Base-by-base conservation (phyloP, 2,888 invertebrate genomes). In the Hirtodrosophila duncani region DNA sequence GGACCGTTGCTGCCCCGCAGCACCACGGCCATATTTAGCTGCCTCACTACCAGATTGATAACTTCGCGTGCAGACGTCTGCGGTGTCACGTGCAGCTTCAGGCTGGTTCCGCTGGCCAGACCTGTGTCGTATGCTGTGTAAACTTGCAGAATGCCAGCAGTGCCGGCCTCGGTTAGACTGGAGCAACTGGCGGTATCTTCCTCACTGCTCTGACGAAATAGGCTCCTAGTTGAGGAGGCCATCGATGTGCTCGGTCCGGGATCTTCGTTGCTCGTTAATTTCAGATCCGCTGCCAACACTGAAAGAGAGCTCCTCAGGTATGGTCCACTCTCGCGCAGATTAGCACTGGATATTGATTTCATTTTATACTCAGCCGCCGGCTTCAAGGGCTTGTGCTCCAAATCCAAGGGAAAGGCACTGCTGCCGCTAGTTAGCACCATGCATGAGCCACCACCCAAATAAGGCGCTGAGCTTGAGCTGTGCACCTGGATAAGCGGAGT, bases 41-140 rank as follows among this genome's bases (percentile, higher is more conserved):
- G 98, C 84, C 96, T 95, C 42, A 99, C 95, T 13, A 99, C 97
- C 58, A 98, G 89, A 87, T 97, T 95, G 58, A 99, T 95, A 42
- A 99, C 97, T 88, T 99, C 98, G 9, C 96, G 90, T 0, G 98
- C 96, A 0, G 97, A 95, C 0, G 99, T 99, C 68, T 94, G 91
- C 0, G 94, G 93, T 0, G 96, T 97, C 0, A 99, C 96, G 85
- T 97, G 97, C 2, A 99, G 88, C 79, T 97, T 96, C 21, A 99
- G 91, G 72, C 97, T 96, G 0, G 97, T 97, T 3, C 97, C 98
- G 56, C 92, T 92, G 1, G 97, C 95, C 65, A 99, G 88, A 5
- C 98, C 98, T 0, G 97, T 97, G 68, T 98, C 95, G 86, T 98
- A 99, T 0, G 98, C 98, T 3, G 98, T 97, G 83, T 94, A 98